A percentile compares a stretch with the other conserved stretches of the same genome.
phyloP scores from a whole-genome alignment of 1,140 invertebrate species.

The Heliconius hermathena region DNA sequence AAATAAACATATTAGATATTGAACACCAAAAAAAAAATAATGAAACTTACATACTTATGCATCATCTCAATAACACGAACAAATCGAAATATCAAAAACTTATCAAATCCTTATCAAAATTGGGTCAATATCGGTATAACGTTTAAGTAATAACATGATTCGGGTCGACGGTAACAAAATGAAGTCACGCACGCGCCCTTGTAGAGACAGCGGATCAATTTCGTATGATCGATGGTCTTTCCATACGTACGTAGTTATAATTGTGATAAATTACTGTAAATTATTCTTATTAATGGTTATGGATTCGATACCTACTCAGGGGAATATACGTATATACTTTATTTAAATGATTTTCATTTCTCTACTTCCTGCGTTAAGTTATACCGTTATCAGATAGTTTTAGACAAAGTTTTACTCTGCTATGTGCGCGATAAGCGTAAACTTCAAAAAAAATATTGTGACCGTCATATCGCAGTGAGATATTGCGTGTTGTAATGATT shows the following conservation, averaged over 20 bases:
- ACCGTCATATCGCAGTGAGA: too few species aligned
- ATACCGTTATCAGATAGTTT: too few species aligned
- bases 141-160: constrained; percentile 12
- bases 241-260: neutral
- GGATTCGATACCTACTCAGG: too few species aligned
- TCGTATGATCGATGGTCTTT: constrained; percentile 1
- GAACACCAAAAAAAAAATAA: neutral
- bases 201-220: constrained; percentile 8
- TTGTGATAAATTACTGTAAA: neutral
- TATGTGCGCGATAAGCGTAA: too few species aligned
- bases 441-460: too few species aligned
- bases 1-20: too few species aligned
- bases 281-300: too few species aligned
- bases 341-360: too few species aligned
- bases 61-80: neutral
- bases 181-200: neutral
- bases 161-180: neutral
- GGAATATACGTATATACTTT: too few species aligned
- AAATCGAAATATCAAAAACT: neutral
- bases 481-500: too few species aligned
- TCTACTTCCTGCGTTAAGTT: too few species aligned
- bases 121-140: constrained; percentile 1
- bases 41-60: neutral
- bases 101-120: neutral
- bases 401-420: too few species aligned